Base-by-base conservation (phyloP, 2,797 vertebrate genomes). In the Acipenser oxyrinchus region DNA sequence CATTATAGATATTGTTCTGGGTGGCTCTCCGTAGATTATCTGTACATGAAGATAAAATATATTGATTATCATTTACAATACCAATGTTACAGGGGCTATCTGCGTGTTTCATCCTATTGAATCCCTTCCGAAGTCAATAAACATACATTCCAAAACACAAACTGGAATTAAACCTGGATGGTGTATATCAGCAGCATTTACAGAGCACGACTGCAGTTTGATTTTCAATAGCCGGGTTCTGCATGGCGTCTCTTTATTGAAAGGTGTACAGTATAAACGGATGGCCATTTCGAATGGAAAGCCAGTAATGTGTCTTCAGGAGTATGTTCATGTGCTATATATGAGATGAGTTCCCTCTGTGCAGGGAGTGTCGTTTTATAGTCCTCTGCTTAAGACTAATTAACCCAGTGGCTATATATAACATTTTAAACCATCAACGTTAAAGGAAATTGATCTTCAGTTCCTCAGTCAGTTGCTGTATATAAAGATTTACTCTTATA, bases 331-430 rank as follows among this genome's bases (percentile, higher is more conserved):
- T 65, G 51, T 62, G 68, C 23, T 37, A 37, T 37, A 37, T 4
- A 37, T 37, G 23, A 37, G 23, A 37, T 37, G 55, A 13, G 9
- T n/a, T 7, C 13, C 13, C 55, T 10, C 12, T 58, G 10, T 58
- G 55, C 6, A 58, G 11, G 55, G 68, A 62, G 64, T 52, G 60
- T 73, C 71, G 74, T 65, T 64, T 62, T 63, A 71, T 37, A 37
- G 23, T 37, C 23, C 2, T 37, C 23, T 37, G 69, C 75, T 83
- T 82, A 80, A 78, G 75, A 81, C 74, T 78, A 82, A 82, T 83
- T 79, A 77, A 68, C 71, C 66, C 68, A 55, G 66, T 49, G 63
- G 62, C 61, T 66, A 60, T 67, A 72, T 72, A 62, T 37, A 37
- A 1, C 23, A 4, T 37, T 37, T 37, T 37, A 37, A 37, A 37